phyloP scores from a whole-genome alignment of 1,140 invertebrate species.

The silkworm (Bombyx mori) region DNA sequence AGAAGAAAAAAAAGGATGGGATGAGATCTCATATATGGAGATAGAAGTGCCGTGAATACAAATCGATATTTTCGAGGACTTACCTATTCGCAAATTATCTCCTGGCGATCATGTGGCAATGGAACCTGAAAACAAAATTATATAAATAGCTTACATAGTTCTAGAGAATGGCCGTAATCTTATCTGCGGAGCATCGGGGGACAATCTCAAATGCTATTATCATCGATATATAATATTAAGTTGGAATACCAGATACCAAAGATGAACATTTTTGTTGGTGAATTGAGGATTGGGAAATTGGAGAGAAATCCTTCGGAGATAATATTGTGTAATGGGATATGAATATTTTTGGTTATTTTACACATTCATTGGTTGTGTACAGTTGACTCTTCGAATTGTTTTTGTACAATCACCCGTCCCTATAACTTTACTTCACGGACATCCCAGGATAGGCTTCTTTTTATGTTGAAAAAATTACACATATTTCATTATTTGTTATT shows the following conservation, averaged over 20 bases:
- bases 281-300: neutral
- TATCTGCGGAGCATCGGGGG: constrained; percentile 5
- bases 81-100: constrained; percentile 62
- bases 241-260: constrained; percentile 5
- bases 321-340: neutral
- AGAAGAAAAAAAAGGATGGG: too few species aligned
- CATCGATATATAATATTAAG: constrained; percentile 8
- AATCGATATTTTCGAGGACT: constrained; percentile 41
- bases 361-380: too few species aligned
- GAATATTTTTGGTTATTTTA: too few species aligned
- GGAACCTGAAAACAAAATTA: constrained; percentile 53
- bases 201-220: constrained; percentile 14
- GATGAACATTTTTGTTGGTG: constrained; percentile 2
- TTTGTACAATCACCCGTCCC: too few species aligned
- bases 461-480: too few species aligned
- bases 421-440: too few species aligned
- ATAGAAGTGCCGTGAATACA: constrained; percentile 38
- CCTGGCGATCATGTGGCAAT: constrained; percentile 37
- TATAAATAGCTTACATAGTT: constrained; percentile 25
- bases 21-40: neutral
- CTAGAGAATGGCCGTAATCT: constrained; percentile 10
- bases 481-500: too few species aligned
- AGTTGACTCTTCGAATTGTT: too few species aligned
- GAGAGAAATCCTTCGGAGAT: neutral
- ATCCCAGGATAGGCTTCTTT: too few species aligned